Conservation (phyloP, 2,888 invertebrate species). For the Drosophila buzzatii region DNA sequence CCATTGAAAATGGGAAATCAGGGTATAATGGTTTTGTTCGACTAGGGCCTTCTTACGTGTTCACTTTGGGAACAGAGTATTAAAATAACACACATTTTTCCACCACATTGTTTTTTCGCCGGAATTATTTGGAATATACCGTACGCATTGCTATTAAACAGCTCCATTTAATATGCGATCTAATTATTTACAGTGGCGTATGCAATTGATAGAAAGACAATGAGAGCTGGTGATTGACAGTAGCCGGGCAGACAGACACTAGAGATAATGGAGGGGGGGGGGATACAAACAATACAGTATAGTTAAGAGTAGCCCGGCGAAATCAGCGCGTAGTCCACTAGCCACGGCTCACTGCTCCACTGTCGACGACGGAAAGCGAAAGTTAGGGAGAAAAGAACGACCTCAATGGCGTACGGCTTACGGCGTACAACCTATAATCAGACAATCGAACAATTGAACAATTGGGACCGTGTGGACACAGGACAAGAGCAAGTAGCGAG, state of each 20-base stretch:
- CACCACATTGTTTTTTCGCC: background rate
- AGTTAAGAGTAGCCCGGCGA: background rate
- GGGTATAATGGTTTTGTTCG: too few species aligned
- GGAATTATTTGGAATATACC: background rate
- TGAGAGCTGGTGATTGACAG: slow-evolving; percentile 41
- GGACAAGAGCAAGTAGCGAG: slow-evolving; percentile 7
- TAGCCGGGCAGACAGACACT: slow-evolving; percentile 9
- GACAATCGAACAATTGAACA: slow-evolving; percentile 47
- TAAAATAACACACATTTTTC: too few species aligned
- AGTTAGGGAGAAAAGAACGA: slow-evolving; percentile 22
- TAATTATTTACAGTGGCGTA: slow-evolving; percentile 36
- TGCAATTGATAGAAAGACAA: slow-evolving; percentile 13
- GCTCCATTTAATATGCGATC: slow-evolving; percentile 33
- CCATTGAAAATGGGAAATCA: too few species aligned
- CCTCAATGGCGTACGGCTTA: slow-evolving; percentile 3
- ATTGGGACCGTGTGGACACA: slow-evolving; percentile 28
- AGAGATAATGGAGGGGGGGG: background rate
- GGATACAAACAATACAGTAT: background rate
- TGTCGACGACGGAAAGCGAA: slow-evolving; percentile 11
- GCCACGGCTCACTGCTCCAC: background rate
- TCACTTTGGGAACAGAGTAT: too few species aligned
- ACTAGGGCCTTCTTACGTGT: too few species aligned
- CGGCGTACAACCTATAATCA: slow-evolving; percentile 19
- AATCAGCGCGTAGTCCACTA: background rate
- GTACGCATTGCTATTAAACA: slow-evolving; percentile 9